These are phyloP conservation scores for Cinara cedri DNA, from an alignment of 2,888 invertebrate genomes.

Conservation along the genomic window DNA sequence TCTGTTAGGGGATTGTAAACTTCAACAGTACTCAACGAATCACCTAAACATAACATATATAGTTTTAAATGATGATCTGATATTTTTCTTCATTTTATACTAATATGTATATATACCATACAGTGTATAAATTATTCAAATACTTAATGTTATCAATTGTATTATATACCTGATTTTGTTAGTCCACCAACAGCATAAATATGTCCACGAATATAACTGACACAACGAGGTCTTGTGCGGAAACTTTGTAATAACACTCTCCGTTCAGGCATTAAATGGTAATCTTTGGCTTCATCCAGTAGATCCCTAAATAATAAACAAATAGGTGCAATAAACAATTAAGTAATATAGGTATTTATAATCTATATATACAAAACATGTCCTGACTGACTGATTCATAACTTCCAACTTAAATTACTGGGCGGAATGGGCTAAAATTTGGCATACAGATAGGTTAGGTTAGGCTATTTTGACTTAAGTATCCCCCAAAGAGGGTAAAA, in stretches of 20 bases:
- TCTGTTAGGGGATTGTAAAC: constrained; percentile 76
- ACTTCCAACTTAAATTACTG: too few species aligned
- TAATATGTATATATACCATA: neutral
- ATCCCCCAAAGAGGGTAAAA: too few species aligned
- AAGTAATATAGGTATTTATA: too few species aligned
- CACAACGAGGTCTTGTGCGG: constrained; percentile 76
- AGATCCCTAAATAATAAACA: constrained; percentile 69
- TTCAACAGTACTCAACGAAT: constrained; percentile 83
- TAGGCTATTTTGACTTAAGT: too few species aligned
- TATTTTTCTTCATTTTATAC: neutral
- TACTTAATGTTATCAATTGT: neutral
- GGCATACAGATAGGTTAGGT: too few species aligned
- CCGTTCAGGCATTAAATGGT: constrained; percentile 84
- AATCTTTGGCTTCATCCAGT: constrained; percentile 86
- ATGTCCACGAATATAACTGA: constrained; percentile 76
- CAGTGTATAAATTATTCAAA: too few species aligned
- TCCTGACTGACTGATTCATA: too few species aligned
- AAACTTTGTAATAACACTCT: constrained; percentile 78
- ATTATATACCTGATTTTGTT: constrained; percentile 75
- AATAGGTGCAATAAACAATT: too few species aligned
- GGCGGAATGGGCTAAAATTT: too few species aligned
- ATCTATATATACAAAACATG: too few species aligned
- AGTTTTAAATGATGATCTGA: neutral
- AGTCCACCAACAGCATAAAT: constrained; percentile 88
- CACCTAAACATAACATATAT: constrained; percentile 65